Evolutionary conservation across 2,113 vertebrate genomes (phyloP), one percentile per base, ranked within the genome.

Genomic region (Polyodon spathula): DNA sequence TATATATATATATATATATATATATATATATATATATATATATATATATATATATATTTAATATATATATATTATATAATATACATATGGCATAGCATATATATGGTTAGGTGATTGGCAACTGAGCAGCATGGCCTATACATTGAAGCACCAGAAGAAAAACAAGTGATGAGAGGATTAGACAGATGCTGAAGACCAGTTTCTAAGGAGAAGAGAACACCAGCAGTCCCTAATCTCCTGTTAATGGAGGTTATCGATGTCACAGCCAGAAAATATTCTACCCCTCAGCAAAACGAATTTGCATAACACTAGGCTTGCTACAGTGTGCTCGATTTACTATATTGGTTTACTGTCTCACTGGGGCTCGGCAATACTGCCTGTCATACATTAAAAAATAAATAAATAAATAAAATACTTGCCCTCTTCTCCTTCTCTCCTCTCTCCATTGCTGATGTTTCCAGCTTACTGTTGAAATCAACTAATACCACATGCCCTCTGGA

Each of bases 191-290:
- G 69, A 68, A 57, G 69, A 62, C 79, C 71, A 68, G 77, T 81
- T 82, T 86, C 80, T 76, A 83, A 85, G 80, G 78, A 85, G 74
- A 83, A 79, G 80, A 84, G 79, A 84, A 87, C 85, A 74, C 81
- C 79, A 76, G 73, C 85, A 84, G 87, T 85, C 81, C 84, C 84
- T 88, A 88, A 88, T 88, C 86, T 83, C 73, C 79, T 79, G 74
- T 81, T 87, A 87, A 87, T 87, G 82, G 72, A 81, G 82, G 83
- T 87, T 86, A 86, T 82, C 67, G 82, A 81, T 81, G 80, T 80
- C 81, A 80, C 81, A 80, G 82, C 77, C 84, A 80, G 77, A 80
- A 75, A 80, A 78, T 78, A 78, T 80, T 63, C 81, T 74, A 81
- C 82, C 82, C 73, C 80, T 81, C 74, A 68, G 67, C 66, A 72